Conservation (phyloP, 2,888 invertebrate genomes). For the Apomyelois bistriatella region DNA sequence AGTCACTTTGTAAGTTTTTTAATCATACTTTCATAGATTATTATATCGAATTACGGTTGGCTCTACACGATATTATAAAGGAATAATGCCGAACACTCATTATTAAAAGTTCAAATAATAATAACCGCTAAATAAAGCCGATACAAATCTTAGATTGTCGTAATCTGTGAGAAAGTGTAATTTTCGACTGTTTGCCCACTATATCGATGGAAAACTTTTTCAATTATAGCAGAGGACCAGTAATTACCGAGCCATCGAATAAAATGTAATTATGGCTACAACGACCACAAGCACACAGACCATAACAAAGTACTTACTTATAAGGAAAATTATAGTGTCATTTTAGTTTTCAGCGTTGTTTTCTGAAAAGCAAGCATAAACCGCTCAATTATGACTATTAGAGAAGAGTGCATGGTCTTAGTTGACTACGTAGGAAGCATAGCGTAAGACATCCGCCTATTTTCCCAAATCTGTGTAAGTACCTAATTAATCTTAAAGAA, state of each 20-base stretch:
- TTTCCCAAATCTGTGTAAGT: no score
- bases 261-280: conserved; percentile 43
- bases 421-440: no score
- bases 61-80: conserved; percentile 45
- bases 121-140: conserved; percentile 61
- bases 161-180: conserved; percentile 63
- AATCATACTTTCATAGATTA: conserved; percentile 45
- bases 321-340: no score
- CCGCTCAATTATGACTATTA: no score
- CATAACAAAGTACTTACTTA: no score
- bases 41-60: conserved; percentile 37
- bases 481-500: not conserved
- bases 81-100: conserved; percentile 34
- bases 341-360: no score
- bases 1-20: conserved; percentile 55
- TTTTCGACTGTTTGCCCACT: conserved; percentile 59
- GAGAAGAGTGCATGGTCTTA: no score
- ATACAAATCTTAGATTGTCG: conserved; percentile 57
- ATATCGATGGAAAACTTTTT: conserved; percentile 73
- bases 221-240: conserved; percentile 57
- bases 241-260: conserved; percentile 54
- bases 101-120: conserved; percentile 73
- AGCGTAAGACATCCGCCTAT: no score
- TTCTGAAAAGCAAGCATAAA: no score
- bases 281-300: no score